Conservation (phyloP, 2,113 vertebrate species). For the Vulpes ferrilata region DNA sequence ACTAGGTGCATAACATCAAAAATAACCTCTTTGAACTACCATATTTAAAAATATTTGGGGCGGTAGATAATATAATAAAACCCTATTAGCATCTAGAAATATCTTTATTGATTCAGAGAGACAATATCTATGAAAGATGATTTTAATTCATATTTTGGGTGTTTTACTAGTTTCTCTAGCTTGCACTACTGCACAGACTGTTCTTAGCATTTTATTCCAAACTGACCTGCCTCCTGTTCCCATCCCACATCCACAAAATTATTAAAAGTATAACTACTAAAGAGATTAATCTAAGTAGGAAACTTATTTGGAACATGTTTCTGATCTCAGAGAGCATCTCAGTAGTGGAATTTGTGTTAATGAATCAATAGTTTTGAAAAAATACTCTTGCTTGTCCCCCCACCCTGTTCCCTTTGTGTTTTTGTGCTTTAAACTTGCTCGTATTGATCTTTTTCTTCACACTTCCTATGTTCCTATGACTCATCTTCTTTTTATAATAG, state of each 20-base stretch:
- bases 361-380: conserved; percentile 8
- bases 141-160: background rate
- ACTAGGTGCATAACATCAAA: background rate
- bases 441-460: background rate
- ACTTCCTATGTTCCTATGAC: conserved; percentile 37
- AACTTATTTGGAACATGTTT: conserved; percentile 17
- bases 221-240: background rate
- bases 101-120: background rate
- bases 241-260: background rate
- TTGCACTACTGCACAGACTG: background rate
- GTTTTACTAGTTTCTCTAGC: background rate
- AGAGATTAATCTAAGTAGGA: background rate
- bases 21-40: background rate
- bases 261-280: background rate
- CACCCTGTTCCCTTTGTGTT: background rate
- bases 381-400: background rate
- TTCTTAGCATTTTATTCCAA: conserved; percentile 14
- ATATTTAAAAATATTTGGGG: background rate
- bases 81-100: background rate
- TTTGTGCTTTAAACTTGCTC: conserved; percentile 15
- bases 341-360: conserved; percentile 44
- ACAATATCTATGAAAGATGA: background rate
- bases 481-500: conserved; percentile 24
- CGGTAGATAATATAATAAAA: background rate
- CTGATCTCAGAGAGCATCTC: background rate